Base-by-base conservation (phyloP, 2,797 vertebrate genomes). In the Rhyacichthys aspro region DNA sequence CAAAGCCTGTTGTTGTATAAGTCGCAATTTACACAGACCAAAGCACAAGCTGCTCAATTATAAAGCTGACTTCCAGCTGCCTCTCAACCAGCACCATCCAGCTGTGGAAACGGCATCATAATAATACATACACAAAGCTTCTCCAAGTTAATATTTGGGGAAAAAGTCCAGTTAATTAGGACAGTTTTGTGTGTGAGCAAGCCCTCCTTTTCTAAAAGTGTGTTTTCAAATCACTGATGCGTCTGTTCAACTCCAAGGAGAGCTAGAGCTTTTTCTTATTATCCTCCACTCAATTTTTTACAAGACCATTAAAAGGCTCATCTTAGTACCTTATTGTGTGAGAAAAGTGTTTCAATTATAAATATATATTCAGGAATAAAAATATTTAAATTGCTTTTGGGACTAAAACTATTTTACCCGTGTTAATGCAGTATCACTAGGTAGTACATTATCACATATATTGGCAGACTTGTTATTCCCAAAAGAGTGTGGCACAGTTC, bases 1-100 rank as follows among this genome's bases (percentile, higher is more conserved):
- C 63, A 61, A 66, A 11, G 47, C 53, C 43, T 81, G 64, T 83
- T 81, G 64, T 83, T 83, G 76, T 64, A 23, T 67, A 60, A 80
- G 63, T 49, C 54, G 45, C 43, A 19, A 68, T 59, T 61, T 59
- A 43, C 43, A 70, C 66, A 81, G 52, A 82, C 76, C 59, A 67
- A 57, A 77, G 63, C 45, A 50, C 18, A 67, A 50, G 43, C 33
- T 67, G 70, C 76, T 78, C 72, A 67, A 76, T 84, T 81, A 82
- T 72, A 46, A 43, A 70, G 45, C 43, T 47, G 47, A 59, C 59
- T 58, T n/a, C 53, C 46, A 54, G 34, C 55, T 16, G 38, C 28
- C 36, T 34, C 45, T 53, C 39, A 14, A 11, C 43, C 11, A 47
- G 67, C 2, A 0, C n/a, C 34, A 18, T 9, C 0, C 0, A 19